Evolutionary conservation across 2,113 vertebrate genomes (phyloP), one percentile per base, ranked within the genome.

Genomic region (Pluvialis apricaria): DNA sequence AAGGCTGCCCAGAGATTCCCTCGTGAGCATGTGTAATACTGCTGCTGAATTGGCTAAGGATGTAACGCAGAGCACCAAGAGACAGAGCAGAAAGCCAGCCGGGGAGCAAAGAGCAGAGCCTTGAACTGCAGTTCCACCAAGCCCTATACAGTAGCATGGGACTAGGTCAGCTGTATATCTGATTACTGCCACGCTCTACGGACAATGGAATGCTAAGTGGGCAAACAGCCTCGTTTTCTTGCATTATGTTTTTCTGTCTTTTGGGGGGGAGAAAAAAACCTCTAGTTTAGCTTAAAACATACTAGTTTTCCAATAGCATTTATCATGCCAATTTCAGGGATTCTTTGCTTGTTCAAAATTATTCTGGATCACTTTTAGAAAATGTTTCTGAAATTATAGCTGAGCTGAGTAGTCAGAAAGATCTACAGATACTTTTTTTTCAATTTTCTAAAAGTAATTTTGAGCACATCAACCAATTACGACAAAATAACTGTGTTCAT

Each of bases 31-130:
- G 95, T 86, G 89, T 89, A 92, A 94, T 58, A 21, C 17, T 95
- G 87, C 92, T 94, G 91, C 94, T 83, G 85, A 95, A 65, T 68
- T 92, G 94, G 82, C 88, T 38, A 34, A 29, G 42, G 86, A 77
- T 64, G 36, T 28, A 65, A 80, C 4, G 6, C 73, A 75, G 76
- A 92, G 52, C 69, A 92, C 55, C 84, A 92, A 68, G 65, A 93
- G 64, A 72, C 29, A 0, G 0, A 76, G 82, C 72, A 68, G 76
- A 78, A 58, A 79, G 94, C 82, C 87, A 96, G 81, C 18, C 65
- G 81, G 42, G 85, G 61, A 96, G 82, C 78, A 73, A 88, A 92
- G 58, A 66, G 57, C 71, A 80, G 69, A 70, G 69, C 45, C 69
- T 49, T 45, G 76, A 80, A 89, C 44, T 36, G 45, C 65, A 87